Evolutionary conservation across 2,113 vertebrate species (phyloP).

Genomic region (Oreochromis tanganicae): DNA sequence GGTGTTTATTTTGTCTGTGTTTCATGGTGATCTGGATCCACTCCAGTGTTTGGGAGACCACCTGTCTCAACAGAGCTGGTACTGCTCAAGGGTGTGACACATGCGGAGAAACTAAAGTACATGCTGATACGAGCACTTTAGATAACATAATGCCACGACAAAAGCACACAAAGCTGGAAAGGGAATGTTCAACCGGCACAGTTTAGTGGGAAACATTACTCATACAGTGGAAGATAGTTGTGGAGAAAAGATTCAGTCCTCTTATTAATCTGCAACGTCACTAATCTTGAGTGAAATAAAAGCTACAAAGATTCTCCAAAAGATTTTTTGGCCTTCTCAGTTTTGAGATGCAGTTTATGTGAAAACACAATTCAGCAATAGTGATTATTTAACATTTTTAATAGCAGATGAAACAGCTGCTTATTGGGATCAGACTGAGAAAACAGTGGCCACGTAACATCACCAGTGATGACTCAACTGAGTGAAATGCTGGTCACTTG

Average conservation of each 20-base stretch:
- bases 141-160: background rate
- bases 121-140: background rate
- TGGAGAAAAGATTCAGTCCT: background rate
- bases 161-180: background rate
- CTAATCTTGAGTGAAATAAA: background rate
- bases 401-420: background rate
- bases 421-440: background rate
- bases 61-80: conserved; percentile 41
- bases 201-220: background rate
- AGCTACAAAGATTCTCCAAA: background rate
- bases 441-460: background rate
- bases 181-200: background rate
- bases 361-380: background rate
- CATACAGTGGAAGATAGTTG: background rate
- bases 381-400: background rate
- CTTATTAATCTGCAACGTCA: background rate
- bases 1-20: background rate
- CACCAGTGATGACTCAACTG: background rate
- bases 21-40: background rate
- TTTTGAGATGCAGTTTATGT: background rate
- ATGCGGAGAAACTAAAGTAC: background rate
- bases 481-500: background rate
- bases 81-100: conserved; percentile 1
- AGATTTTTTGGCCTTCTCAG: background rate
- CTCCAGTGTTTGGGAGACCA: conserved; percentile 3